A percentile compares a stretch with the other conserved stretches of the same genome.
phyloP scores from a whole-genome alignment of 2,888 invertebrate species.

The Philopedon plagiatum region DNA sequence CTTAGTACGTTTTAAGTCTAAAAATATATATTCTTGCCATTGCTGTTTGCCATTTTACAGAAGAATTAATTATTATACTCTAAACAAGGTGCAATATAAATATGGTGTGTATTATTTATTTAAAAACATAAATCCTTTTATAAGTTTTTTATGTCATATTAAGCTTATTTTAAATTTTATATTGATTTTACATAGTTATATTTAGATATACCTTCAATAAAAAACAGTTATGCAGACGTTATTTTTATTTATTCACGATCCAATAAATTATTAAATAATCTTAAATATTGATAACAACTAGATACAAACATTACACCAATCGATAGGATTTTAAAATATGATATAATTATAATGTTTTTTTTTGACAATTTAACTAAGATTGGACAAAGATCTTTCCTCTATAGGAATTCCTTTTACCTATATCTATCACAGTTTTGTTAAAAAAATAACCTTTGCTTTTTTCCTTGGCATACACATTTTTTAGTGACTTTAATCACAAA shows the following conservation, averaged over 20 bases:
- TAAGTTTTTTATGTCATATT: background rate
- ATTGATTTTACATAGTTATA: constrained; percentile 1
- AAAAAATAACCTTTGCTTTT: too few relatives aligned
- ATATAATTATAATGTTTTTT: background rate
- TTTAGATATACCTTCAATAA: constrained; percentile 3
- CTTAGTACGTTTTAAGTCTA: constrained; percentile 10
- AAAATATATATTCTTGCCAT: constrained; percentile 21
- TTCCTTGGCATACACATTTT: too few relatives aligned
- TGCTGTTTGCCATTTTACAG: constrained; percentile 24
- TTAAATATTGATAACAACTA: constrained; percentile 10
- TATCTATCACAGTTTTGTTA: too few relatives aligned
- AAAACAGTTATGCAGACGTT: constrained; percentile 8
- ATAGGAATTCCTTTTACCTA: too few relatives aligned
- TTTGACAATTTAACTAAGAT: background rate
- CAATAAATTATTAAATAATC: constrained; percentile 10
- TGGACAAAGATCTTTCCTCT: too few relatives aligned
- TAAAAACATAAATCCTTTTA: background rate
- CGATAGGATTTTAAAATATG: background rate
- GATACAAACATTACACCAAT: background rate
- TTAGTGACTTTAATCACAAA: too few relatives aligned
- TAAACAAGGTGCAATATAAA: constrained; percentile 19
- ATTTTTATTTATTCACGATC: background rate
- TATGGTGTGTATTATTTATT: background rate
- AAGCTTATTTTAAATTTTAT: background rate
- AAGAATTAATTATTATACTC: background rate